Percentiles rank a stretch among this genome's conserved stretches.
phyloP scores from a whole-genome alignment of 1,140 invertebrate species.

The Cotesia vestalis region DNA sequence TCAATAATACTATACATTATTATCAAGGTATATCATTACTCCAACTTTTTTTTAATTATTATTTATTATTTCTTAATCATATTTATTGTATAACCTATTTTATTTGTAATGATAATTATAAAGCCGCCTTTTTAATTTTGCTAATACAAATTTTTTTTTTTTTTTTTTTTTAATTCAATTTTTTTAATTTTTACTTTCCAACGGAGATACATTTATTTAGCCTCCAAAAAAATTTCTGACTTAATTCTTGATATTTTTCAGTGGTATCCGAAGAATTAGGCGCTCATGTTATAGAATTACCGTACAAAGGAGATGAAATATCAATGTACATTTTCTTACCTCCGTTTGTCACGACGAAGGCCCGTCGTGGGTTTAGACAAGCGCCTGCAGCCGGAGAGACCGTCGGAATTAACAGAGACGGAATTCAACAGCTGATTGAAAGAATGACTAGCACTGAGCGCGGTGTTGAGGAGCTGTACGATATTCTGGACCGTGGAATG shows the following conservation, averaged over 20 bases:
- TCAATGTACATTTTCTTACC: slow-evolving; percentile 89
- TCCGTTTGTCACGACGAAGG: slow-evolving; percentile 71
- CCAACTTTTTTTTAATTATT: slow-evolving; percentile 1
- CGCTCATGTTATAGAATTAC: slow-evolving; percentile 84
- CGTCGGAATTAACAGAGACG: slow-evolving; percentile 46
- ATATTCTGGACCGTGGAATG: slow-evolving; percentile 73
- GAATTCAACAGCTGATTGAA: slow-evolving; percentile 59
- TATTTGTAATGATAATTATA: slow-evolving; percentile 39
- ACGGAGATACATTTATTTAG: slow-evolving; percentile 20
- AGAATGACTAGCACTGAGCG: slow-evolving; percentile 53
- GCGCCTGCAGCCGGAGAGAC: slow-evolving; percentile 32
- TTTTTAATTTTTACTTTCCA: slow-evolving; percentile 30
- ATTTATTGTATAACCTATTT: slow-evolving; percentile 56
- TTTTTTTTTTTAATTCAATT: slow-evolving; percentile 47
- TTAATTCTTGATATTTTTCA: slow-evolving; percentile 55
- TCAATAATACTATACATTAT: slow-evolving; percentile 1
- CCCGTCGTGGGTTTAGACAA: neutral
- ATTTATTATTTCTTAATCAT: neutral
- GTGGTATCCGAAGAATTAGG: slow-evolving; percentile 79
- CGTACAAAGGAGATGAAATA: slow-evolving; percentile 84
- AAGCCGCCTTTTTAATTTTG: slow-evolving; percentile 49
- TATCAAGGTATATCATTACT: neutral
- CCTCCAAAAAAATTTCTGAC: neutral
- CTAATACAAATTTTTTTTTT: slow-evolving; percentile 53
- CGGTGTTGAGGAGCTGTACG: slow-evolving; percentile 67